A percentile compares a stretch with the other conserved stretches of the same genome.
These are phyloP conservation scores for Neogobius melanostomus DNA, from an alignment of 2,113 vertebrate species.

Conservation along the genomic window DNA sequence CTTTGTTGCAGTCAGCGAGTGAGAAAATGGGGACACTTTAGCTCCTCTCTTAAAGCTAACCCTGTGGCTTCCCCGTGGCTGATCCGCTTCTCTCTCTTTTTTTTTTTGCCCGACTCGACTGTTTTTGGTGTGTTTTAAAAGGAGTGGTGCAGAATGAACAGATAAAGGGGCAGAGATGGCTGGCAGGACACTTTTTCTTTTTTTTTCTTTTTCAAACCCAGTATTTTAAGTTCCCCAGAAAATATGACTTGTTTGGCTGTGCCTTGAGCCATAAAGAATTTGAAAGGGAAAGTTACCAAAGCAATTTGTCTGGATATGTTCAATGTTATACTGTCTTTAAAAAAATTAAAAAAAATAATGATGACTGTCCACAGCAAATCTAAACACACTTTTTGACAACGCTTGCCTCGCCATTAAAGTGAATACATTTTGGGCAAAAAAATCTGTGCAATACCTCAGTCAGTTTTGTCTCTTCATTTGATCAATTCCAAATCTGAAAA, in stretches of 20 bases:
- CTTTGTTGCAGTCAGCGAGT: conserved; percentile 61
- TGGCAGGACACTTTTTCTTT: conserved; percentile 61
- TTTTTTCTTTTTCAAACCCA: conserved; percentile 33
- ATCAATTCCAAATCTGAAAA: too few relatives aligned
- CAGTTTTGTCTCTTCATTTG: too few relatives aligned
- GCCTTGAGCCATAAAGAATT: too few relatives aligned
- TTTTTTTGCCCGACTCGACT: conserved; percentile 36
- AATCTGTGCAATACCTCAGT: too few relatives aligned
- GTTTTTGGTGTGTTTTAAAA: conserved; percentile 51
- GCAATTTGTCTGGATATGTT: too few relatives aligned
- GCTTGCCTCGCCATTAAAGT: too few relatives aligned
- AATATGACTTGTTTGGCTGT: conserved; percentile 25
- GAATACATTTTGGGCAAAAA: too few relatives aligned
- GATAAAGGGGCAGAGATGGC: conserved; percentile 47
- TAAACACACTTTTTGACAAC: too few relatives aligned
- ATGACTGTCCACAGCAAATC: too few relatives aligned
- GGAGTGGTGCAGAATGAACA: conserved; percentile 13
- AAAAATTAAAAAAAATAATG: too few relatives aligned
- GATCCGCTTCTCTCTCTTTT: conserved; percentile 21
- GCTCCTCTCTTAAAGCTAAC: conserved; percentile 43
- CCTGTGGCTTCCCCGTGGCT: conserved; percentile 30
- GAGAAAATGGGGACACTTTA: conserved; percentile 73
- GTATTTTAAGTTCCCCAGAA: conserved; percentile 35
- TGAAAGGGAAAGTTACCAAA: too few relatives aligned
- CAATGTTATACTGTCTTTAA: too few relatives aligned